Conservation (phyloP, 2,797 vertebrate genomes). For the Scomberomorus guttatus region DNA sequence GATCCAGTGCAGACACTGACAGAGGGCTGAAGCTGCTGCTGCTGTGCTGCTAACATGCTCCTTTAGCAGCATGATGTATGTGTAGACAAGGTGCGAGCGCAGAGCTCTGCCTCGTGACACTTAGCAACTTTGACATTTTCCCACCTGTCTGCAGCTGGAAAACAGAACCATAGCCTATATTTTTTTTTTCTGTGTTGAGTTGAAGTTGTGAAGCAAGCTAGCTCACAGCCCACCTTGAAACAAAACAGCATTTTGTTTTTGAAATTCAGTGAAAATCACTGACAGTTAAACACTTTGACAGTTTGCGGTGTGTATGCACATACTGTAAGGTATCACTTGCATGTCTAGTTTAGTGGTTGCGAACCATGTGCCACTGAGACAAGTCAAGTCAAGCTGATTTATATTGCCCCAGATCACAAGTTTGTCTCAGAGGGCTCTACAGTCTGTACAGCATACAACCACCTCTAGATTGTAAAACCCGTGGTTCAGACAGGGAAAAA, state of each 20-base stretch:
- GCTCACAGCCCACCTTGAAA: neutral
- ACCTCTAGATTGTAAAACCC: neutral
- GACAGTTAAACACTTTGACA: neutral
- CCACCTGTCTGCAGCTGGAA: neutral
- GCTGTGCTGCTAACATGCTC: neutral
- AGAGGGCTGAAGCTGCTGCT: neutral
- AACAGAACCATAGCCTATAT: neutral
- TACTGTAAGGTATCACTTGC: neutral
- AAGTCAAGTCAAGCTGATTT: neutral
- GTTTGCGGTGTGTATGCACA: neutral
- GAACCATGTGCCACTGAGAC: neutral
- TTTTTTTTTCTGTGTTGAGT: neutral
- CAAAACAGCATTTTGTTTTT: neutral
- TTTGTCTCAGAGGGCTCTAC: neutral
- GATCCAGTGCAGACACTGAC: neutral
- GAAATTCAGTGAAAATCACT: neutral
- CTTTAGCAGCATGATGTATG: neutral
- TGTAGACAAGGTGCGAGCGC: neutral
- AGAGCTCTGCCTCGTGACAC: neutral
- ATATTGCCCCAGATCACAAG: neutral
- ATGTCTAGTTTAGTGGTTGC: neutral
- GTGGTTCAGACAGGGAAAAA: neutral
- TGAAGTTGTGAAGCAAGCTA: neutral
- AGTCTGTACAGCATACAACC: neutral
- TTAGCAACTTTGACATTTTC: neutral